Evolutionary conservation across 2,113 vertebrate species (phyloP).

Genomic region (Galbula dea): DNA sequence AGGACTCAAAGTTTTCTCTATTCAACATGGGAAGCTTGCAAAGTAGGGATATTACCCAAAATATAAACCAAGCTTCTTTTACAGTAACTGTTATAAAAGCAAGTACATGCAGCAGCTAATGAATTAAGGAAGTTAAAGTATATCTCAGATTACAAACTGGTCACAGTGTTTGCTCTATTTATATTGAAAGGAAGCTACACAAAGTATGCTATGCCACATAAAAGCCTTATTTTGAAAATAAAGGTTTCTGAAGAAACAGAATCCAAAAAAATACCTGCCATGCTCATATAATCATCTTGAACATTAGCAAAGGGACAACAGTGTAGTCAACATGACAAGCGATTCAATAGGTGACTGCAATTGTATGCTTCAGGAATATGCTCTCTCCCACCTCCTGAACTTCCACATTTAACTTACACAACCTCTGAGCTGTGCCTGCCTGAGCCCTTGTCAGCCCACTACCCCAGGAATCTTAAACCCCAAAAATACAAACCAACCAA

Average conservation of each 20-base stretch:
- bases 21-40: not conserved
- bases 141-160: not conserved
- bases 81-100: not conserved
- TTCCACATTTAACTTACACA: not conserved
- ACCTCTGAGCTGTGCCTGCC: not conserved
- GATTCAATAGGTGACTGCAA: not conserved
- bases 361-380: not conserved
- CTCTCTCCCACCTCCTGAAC: not conserved
- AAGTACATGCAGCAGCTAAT: not conserved
- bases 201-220: not conserved
- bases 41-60: not conserved
- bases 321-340: not conserved
- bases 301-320: not conserved
- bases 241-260: not conserved
- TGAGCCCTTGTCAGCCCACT: not conserved
- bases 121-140: not conserved
- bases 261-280: not conserved
- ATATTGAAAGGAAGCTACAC: not conserved
- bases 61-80: not conserved
- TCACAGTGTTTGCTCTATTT: not conserved
- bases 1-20: not conserved
- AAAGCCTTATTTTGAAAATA: not conserved
- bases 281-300: not conserved
- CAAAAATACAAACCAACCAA: not conserved
- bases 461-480: not conserved